These are phyloP conservation scores for Helleia helle DNA, from an alignment of 2,888 invertebrate species.

Conservation along the genomic window DNA sequence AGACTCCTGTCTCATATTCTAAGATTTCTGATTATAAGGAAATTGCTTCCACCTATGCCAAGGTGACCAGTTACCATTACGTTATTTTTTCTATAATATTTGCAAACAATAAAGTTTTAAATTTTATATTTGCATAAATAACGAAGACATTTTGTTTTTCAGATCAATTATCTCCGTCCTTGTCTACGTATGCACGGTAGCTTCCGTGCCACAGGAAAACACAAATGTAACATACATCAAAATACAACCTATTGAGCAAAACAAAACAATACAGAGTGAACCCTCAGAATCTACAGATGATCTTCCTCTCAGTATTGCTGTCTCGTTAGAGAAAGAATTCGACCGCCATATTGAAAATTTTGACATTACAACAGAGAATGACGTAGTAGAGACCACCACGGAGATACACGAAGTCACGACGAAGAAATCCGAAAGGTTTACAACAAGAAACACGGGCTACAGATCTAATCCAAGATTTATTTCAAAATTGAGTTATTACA, in stretches of 20 bases:
- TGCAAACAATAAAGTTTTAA: too few species aligned
- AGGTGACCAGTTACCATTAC: too few species aligned
- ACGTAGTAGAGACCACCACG: conserved; percentile 17
- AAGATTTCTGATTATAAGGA: too few species aligned
- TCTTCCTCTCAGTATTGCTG: background rate
- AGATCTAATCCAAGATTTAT: conserved; percentile 29
- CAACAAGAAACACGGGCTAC: conserved; percentile 24
- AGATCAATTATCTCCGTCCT: conserved; percentile 34
- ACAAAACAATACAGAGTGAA: conserved; percentile 14
- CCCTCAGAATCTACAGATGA: background rate
- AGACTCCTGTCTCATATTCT: too few species aligned
- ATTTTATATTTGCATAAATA: background rate
- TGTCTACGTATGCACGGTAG: conserved; percentile 28
- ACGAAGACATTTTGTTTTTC: conserved; percentile 24
- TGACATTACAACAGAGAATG: conserved; percentile 19
- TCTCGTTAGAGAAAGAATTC: background rate
- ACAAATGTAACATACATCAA: conserved; percentile 44
- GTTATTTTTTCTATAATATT: too few species aligned
- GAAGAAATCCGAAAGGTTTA: conserved; percentile 20
- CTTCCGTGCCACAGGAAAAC: conserved; percentile 39
- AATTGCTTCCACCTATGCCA: too few species aligned
- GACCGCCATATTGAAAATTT: too few species aligned
- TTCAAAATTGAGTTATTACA: conserved; percentile 48
- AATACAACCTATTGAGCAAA: conserved; percentile 27
- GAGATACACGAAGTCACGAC: conserved; percentile 21